Base-by-base conservation (phyloP, 1,140 invertebrate species). In the Drosophila gunungcola region DNA sequence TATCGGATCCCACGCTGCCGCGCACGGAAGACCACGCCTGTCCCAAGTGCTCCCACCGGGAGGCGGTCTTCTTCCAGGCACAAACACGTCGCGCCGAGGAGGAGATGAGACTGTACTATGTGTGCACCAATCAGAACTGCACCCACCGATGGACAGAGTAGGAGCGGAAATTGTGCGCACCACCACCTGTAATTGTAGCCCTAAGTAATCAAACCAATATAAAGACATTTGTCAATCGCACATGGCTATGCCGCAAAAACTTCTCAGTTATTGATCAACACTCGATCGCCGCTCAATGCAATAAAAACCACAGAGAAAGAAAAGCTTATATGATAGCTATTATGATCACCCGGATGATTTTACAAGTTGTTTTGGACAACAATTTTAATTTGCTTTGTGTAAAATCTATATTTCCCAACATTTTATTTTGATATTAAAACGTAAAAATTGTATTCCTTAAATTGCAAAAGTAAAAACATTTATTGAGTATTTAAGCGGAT, bases 91-190 rank as follows among this genome's bases (percentile, higher is more conserved):
- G 98, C 91, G 98, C 98, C 90, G 98, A 99, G 94, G 98, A 99
- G 91, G 98, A 99, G 93, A 99, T 99, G 99, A 95, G 98, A 93
- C 94, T 99, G 21, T 99, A 99, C 93, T 99, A 99, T 93, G 99
- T 99, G 1, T 99, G 99, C 92, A 98, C 98, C 1, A 97, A 97
- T 93, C 94, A 95, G 34, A 97, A 97, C 91, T 99, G 99, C 93
- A 96, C 96, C 67, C 98, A 99, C 92, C 94, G 98, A 80, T 99
- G 98, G 98, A 99, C 98, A 64, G 99, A 99, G 94, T 99, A 94
- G 95, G 84, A 34, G 29, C 21, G 12, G 72, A 32, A 12, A 10
- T 32, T 32, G 29, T 32, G 10, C 12, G 32, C 21, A 39, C 43
- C 25, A 29, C 58, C 25, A 29, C 58, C 9, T 39, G n/a, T 70